These are phyloP conservation scores for Puffinus mauretanicus DNA, from an alignment of 2,113 vertebrate genomes.

Conservation along the genomic window DNA sequence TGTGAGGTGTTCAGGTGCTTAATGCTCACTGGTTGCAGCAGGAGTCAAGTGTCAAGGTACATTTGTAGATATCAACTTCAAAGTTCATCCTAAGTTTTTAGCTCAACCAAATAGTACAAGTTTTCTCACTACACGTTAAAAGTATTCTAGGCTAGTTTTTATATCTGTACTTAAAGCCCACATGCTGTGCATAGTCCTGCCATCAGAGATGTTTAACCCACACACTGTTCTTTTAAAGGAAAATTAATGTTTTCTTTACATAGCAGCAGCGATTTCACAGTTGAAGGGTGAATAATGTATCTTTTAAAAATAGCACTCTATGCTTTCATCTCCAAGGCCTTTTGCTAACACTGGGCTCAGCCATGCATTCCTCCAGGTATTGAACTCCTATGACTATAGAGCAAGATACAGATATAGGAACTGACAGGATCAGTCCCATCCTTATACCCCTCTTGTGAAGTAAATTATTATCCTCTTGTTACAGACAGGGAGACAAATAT, in stretches of 20 bases:
- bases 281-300: not conserved
- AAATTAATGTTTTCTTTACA: conserved; percentile 55
- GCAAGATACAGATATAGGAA: not conserved
- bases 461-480: not conserved
- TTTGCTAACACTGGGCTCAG: not conserved
- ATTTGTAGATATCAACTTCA: not conserved
- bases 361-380: not conserved
- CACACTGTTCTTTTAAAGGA: conserved; percentile 28
- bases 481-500: not conserved
- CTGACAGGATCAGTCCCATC: not conserved
- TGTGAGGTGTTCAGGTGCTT: not conserved
- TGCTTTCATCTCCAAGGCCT: not conserved
- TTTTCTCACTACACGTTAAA: not conserved
- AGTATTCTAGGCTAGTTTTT: not conserved
- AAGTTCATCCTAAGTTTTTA: not conserved
- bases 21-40: not conserved
- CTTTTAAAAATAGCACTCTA: not conserved
- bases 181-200: not conserved
- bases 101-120: not conserved
- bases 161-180: not conserved
- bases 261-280: conserved; percentile 11
- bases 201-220: conserved; percentile 33
- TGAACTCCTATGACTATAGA: not conserved
- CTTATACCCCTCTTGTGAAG: not conserved
- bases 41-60: not conserved